Conservation (phyloP, 2,797 vertebrate species). For the Sebastes wilsoni region DNA sequence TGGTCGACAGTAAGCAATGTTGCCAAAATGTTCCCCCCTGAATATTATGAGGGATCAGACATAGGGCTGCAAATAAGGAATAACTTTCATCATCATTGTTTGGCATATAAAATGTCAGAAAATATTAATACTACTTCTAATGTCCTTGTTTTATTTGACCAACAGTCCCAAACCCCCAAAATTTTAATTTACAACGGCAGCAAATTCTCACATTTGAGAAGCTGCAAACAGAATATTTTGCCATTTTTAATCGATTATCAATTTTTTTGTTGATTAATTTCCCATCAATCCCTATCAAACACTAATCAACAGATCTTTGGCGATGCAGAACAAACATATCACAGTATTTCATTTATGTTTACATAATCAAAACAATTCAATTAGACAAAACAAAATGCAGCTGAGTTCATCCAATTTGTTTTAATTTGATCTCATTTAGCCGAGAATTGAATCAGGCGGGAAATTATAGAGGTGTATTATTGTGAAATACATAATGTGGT, state of each 20-base stretch:
- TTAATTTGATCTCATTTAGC: constrained; percentile 76
- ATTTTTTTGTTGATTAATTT: not conserved
- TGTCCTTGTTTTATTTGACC: not conserved
- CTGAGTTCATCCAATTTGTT: constrained; percentile 76
- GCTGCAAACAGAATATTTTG: not conserved
- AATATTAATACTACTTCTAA: not conserved
- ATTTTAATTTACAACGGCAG: accelerated
- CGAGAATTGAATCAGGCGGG: constrained; percentile 64
- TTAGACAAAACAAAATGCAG: constrained; percentile 68
- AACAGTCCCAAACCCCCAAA: not conserved
- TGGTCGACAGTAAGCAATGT: not conserved
- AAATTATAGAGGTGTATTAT: constrained; percentile 64
- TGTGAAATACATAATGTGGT: constrained; percentile 51
- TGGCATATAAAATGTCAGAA: not conserved
- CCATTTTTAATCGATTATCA: not conserved
- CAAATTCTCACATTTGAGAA: not conserved
- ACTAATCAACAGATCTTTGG: constrained; percentile 59
- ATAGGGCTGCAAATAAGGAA: not conserved
- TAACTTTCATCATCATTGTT: not conserved
- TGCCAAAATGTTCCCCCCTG: constrained; percentile 62
- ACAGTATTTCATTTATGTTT: constrained; percentile 64
- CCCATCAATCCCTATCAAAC: not conserved
- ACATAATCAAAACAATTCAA: constrained; percentile 73
- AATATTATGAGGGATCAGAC: not conserved
- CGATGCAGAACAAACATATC: constrained; percentile 32